phyloP scores from a whole-genome alignment of 2,797 vertebrate species.

The Hydrolagus colliei region DNA sequence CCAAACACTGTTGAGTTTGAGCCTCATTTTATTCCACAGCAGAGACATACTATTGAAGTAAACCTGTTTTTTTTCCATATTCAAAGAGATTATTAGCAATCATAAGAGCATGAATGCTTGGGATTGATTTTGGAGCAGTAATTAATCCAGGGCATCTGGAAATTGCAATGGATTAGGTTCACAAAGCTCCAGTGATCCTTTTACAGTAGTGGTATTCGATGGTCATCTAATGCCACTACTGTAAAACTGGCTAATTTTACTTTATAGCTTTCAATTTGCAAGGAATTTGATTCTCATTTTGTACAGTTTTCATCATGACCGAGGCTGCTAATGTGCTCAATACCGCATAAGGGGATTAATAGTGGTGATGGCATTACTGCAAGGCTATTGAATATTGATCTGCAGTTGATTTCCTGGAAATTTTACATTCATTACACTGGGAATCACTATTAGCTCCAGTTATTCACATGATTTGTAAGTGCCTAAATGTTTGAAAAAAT shows the following conservation, averaged over 20 bases:
- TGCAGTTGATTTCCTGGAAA: background rate
- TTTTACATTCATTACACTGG: background rate
- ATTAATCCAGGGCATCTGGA: background rate
- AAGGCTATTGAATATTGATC: background rate
- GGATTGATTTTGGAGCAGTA: background rate
- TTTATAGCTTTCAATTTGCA: background rate
- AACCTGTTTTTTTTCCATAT: background rate
- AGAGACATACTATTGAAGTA: background rate
- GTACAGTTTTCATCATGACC: background rate
- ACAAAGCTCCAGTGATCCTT: too few species aligned
- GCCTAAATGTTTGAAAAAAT: too few species aligned
- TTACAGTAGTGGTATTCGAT: too few species aligned
- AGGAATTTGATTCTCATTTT: background rate
- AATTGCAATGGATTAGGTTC: too few species aligned
- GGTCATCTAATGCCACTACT: background rate
- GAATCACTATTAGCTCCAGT: too few species aligned
- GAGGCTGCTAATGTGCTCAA: background rate
- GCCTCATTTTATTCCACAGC: background rate
- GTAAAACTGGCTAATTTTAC: background rate
- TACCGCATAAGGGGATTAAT: background rate
- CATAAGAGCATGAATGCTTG: background rate
- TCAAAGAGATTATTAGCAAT: too few species aligned
- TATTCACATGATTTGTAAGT: too few species aligned
- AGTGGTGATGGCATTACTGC: background rate
- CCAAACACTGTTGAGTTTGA: background rate